Conservation (phyloP, 2,113 vertebrate genomes). For the Sphaerodactylus townsendi region DNA sequence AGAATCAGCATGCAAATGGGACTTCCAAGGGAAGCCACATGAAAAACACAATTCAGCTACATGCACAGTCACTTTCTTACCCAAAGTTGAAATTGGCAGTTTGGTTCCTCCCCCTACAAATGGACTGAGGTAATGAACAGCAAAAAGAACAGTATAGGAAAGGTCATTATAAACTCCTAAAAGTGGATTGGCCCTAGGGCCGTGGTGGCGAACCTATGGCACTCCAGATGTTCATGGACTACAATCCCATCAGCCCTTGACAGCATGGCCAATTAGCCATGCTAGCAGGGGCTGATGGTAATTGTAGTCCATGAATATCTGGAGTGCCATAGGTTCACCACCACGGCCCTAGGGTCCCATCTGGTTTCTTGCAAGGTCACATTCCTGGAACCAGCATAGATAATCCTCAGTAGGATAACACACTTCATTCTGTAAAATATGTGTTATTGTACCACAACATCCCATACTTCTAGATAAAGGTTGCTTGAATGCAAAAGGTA, state of each 20-base stretch:
- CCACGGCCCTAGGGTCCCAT: no score
- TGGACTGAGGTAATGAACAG: no score
- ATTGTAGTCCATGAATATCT: no score
- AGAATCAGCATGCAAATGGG: neutral
- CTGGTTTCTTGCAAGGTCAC: neutral
- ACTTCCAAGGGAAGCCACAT: neutral
- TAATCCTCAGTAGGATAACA: neutral
- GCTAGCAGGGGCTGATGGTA: no score
- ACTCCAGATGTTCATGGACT: no score
- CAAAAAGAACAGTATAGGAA: neutral
- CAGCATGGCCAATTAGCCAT: no score
- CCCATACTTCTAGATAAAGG: neutral
- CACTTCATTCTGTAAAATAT: neutral
- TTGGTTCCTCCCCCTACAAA: no score
- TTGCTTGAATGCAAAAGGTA: neutral
- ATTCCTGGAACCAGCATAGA: no score
- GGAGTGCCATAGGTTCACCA: no score
- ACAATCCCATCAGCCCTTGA: no score
- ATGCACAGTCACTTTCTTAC: neutral
- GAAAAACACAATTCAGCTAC: neutral
- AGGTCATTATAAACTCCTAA: neutral
- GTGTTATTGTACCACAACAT: no score
- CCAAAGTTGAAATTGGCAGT: neutral
- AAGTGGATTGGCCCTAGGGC: neutral
- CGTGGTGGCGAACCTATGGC: no score